phyloP scores from a whole-genome alignment of 2,797 vertebrate genomes.

The Champsocephalus esox region DNA sequence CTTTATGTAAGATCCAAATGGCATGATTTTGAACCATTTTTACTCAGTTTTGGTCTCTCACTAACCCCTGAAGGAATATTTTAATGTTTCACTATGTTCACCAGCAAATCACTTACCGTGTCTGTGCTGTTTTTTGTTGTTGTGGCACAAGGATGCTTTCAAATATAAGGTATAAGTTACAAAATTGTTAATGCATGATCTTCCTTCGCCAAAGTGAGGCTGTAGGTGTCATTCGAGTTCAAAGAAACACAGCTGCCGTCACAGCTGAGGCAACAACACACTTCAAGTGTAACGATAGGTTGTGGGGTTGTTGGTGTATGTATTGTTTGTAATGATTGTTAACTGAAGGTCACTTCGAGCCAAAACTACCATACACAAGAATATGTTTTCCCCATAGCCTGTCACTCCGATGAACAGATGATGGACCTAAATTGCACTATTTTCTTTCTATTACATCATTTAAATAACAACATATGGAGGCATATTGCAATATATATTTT shows the following conservation, averaged over 20 bases:
- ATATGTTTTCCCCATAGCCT: too few relatives aligned
- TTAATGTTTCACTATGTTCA: neutral
- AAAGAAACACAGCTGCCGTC: conserved; percentile 42
- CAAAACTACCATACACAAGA: too few relatives aligned
- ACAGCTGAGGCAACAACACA: conserved; percentile 15
- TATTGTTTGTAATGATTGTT: neutral
- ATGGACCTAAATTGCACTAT: too few relatives aligned
- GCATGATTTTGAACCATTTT: neutral
- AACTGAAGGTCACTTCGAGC: too few relatives aligned
- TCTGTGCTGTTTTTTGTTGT: neutral
- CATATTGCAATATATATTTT: neutral
- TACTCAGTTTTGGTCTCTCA: neutral
- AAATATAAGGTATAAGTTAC: neutral
- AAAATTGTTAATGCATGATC: conserved; percentile 57
- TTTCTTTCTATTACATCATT: too few relatives aligned
- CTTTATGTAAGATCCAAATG: neutral
- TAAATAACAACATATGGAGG: too few relatives aligned
- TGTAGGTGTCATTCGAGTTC: conserved; percentile 10
- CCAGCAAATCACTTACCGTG: neutral
- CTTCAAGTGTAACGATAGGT: neutral
- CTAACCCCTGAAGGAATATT: neutral
- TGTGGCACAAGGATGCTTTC: too few relatives aligned
- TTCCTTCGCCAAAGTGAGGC: neutral
- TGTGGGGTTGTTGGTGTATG: too few relatives aligned
- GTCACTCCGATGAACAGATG: too few relatives aligned